Evolutionary conservation across 2,113 vertebrate species (phyloP).

Genomic region (Chionodraco myersi): DNA sequence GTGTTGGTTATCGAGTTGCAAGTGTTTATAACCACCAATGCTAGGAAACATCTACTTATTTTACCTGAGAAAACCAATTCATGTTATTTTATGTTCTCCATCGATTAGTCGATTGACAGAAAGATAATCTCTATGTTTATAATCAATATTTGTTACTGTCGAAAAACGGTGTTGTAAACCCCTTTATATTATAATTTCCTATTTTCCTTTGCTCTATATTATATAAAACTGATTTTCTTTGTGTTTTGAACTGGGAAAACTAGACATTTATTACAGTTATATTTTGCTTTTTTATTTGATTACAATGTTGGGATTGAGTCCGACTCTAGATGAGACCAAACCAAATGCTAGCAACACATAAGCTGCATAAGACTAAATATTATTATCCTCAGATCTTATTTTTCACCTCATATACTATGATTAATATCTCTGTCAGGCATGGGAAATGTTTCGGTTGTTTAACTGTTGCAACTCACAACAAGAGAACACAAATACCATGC

Average conservation of each 20-base stretch:
- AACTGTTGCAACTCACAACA: background rate
- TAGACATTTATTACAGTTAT: too few relatives aligned
- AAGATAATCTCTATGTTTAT: too few relatives aligned
- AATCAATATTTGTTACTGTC: too few relatives aligned
- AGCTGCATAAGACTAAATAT: background rate
- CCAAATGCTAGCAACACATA: background rate
- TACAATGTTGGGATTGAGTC: background rate
- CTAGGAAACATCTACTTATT: background rate
- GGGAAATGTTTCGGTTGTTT: background rate
- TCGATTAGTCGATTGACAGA: too few relatives aligned
- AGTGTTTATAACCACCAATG: slow-evolving; percentile 3
- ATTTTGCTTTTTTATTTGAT: too few relatives aligned
- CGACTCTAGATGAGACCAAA: background rate
- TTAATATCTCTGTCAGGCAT: background rate
- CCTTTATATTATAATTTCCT: too few relatives aligned
- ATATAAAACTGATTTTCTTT: too few relatives aligned
- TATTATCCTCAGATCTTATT: background rate
- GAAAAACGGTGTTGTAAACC: too few relatives aligned
- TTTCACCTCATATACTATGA: background rate
- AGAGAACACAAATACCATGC: background rate
- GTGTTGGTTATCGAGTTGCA: slow-evolving; percentile 18
- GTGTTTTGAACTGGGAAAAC: too few relatives aligned
- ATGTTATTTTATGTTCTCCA: too few relatives aligned
- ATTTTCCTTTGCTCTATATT: too few relatives aligned
- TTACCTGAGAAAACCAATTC: background rate